Conservation (phyloP, 2,113 vertebrate genomes). For the Reinhardtius hippoglossoides region DNA sequence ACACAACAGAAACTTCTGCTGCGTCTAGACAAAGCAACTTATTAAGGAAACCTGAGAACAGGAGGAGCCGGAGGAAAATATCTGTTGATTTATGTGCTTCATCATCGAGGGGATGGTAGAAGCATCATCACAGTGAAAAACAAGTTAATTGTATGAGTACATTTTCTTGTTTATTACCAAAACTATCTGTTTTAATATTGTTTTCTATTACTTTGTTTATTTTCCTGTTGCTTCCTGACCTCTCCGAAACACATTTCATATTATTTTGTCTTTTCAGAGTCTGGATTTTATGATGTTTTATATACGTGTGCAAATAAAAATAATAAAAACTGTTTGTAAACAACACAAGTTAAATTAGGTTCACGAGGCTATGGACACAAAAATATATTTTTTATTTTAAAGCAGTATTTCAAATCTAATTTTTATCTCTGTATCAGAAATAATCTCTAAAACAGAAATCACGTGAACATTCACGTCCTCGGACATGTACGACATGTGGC, state of each 20-base stretch:
- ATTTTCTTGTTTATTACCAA: background rate
- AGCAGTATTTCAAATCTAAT: background rate
- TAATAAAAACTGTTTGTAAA: background rate
- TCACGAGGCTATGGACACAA: background rate
- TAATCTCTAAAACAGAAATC: too few relatives aligned
- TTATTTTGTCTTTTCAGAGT: background rate
- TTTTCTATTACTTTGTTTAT: background rate
- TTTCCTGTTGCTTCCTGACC: background rate
- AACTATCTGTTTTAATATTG: background rate
- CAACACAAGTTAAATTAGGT: background rate
- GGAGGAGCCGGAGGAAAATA: slow-evolving; percentile 5
- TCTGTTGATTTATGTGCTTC: background rate
- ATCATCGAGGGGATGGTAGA: slow-evolving; percentile 23
- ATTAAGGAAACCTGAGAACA: slow-evolving; percentile 26
- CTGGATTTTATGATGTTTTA: slow-evolving; percentile 3
- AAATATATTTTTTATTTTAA: background rate
- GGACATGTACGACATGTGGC: too few relatives aligned
- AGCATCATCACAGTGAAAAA: background rate
- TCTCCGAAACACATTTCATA: background rate
- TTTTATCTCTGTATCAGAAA: too few relatives aligned
- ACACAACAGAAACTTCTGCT: slow-evolving; percentile 72
- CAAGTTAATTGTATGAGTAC: background rate
- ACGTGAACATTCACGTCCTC: too few relatives aligned
- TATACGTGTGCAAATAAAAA: background rate
- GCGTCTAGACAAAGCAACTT: slow-evolving; percentile 60